Evolutionary conservation across 1,140 invertebrate species (phyloP), one percentile per base, ranked within the genome.

Genomic region (Drosophila truncata): DNA sequence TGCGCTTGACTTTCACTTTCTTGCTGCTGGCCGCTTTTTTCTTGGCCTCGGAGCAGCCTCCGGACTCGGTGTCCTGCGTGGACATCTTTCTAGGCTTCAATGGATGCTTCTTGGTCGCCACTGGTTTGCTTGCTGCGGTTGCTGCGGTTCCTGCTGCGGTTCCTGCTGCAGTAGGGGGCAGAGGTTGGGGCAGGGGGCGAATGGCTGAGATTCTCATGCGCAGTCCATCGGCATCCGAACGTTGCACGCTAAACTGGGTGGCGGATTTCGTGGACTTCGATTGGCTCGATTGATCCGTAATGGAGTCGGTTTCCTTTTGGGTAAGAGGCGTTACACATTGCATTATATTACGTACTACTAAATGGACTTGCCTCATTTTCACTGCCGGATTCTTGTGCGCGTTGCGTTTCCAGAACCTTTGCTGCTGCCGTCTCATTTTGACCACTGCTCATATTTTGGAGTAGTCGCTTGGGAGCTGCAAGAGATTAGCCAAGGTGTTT

Each of bases 201-300:
- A 92, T 92, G 52, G 91, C 91, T 29, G 91, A 92, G 64, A 92
- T 92, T 91, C 79, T 92, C 91, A 92, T 92, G 52, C 91, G 91
- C 46, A 92, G 69, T 47, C 91, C 91, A 78, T 80, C 91, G 31
- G 79, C 82, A 60, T 92, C 91, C 50, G 91, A 88, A 80, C 91
- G 87, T 70, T 92, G 91, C 57, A 92, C 91, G 69, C 91, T 92
- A 33, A 92, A 92, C 75, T 92, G 91, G 60, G 91, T 92, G 76
- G 91, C 82, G 72, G 84, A 90, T 77, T 90, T 88, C 44, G 78
- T 84, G 47, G 83, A 87, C 80, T 87, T 88, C 62, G 83, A 82
- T 58, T 84, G 82, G 72, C 87, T 91, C 50, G 90, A 91, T 58
- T 91, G 90, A 77, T 90, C 91, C 70, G 91, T 91, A 72, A 87